A percentile compares a stretch with the other conserved stretches of the same genome.
phyloP scores from a whole-genome alignment of 2,888 invertebrate species.

The Nasonovia ribisnigri region DNA sequence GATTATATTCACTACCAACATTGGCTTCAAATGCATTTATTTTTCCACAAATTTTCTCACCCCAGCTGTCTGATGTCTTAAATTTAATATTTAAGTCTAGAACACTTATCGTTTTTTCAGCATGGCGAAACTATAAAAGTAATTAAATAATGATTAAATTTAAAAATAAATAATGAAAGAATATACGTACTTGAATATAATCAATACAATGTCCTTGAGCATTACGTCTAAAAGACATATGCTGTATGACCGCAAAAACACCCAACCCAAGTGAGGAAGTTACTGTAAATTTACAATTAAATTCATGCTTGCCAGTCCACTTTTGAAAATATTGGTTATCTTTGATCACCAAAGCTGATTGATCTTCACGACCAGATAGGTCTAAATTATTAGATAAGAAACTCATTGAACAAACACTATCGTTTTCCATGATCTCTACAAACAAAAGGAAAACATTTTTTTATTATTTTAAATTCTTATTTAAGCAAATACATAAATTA shows the following conservation, averaged over 20 bases:
- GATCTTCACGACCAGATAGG: slow-evolving; percentile 67
- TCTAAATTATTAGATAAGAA: slow-evolving; percentile 46
- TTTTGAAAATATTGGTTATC: slow-evolving; percentile 69
- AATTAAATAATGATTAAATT: slow-evolving; percentile 67
- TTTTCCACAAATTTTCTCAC: slow-evolving; percentile 68
- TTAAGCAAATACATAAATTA: too few species aligned
- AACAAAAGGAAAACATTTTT: slow-evolving; percentile 40
- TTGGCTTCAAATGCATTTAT: slow-evolving; percentile 64
- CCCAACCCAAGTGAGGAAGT: slow-evolving; percentile 69
- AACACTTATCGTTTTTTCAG: slow-evolving; percentile 69
- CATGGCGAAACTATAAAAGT: slow-evolving; percentile 69
- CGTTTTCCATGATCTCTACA: slow-evolving; percentile 67
- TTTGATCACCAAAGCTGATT: slow-evolving; percentile 69
- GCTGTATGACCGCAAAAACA: slow-evolving; percentile 73
- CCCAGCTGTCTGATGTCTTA: slow-evolving; percentile 68
- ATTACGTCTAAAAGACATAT: slow-evolving; percentile 71
- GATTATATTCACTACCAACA: slow-evolving; percentile 64
- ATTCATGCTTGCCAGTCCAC: slow-evolving; percentile 68
- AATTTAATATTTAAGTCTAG: slow-evolving; percentile 68
- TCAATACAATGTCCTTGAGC: slow-evolving; percentile 72
- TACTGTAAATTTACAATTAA: slow-evolving; percentile 70
- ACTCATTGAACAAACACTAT: slow-evolving; percentile 66
- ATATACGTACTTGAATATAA: slow-evolving; percentile 71
- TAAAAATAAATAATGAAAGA: background rate
- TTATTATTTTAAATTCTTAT: background rate